Evolutionary conservation across 2,888 invertebrate genomes (phyloP), one percentile per base, ranked within the genome.

Genomic region (Adineta ricciae): DNA sequence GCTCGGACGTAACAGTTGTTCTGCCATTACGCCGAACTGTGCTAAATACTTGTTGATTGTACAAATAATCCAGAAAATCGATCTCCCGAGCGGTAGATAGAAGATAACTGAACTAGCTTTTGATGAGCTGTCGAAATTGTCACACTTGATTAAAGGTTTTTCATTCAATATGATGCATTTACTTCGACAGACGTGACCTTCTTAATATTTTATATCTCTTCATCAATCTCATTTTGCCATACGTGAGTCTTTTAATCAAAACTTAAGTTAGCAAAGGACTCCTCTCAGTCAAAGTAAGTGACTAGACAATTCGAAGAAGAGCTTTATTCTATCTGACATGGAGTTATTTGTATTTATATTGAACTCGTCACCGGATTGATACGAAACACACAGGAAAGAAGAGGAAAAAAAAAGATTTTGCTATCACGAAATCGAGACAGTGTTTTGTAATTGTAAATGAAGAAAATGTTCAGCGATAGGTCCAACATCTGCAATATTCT

Each of bases 401-500:
- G 14, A 52, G 24, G 8, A 54, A n/a, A n/a, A n/a, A 2, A 16
- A 32, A 32, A 27, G 16, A 19, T 32, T 11, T 64, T 16, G 27
- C 32, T 64, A 1, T 64, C 64, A 64, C 19, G 64, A 0, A 9
- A 64, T 64, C 0, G 64, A 64, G 27, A 32, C 64, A 64, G 27
- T 19, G 27, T 27, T 32, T 64, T 64, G 64, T 32, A 64, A 64
- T 78, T 78, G 78, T 78, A 78, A 78, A 78, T 78, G 38, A 41
- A 78, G 78, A 78, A 78, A 78, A 41, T 78, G 41, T 78, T 78
- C 78, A 2, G 41, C 78, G 9, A 41, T 41, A 78, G 38, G 78
- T 78, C 78, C 78, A 78, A 78, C 78, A 32, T 78, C 41, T 1
- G 19, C 38, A 41, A 78, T 78, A 78, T 78, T 78, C n/a, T 78